A percentile compares a stretch with the other conserved stretches of the same genome.
These are phyloP conservation scores for Polypterus bichir DNA, from an alignment of 2,113 vertebrate genomes.

Conservation along the genomic window DNA sequence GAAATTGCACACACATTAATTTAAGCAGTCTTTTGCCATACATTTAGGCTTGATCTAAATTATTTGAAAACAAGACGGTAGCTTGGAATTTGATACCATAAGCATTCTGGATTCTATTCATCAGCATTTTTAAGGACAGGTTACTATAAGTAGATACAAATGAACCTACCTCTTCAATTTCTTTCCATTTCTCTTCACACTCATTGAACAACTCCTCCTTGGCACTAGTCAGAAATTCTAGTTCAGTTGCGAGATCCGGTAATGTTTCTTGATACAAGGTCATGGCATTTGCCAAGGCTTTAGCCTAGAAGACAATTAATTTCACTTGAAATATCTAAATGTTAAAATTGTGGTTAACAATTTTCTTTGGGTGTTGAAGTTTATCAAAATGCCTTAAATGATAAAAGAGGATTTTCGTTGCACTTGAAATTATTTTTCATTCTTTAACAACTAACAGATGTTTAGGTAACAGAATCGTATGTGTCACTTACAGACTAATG, in stretches of 20 bases:
- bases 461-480: not conserved
- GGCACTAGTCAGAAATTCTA: not conserved
- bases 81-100: too few relatives aligned
- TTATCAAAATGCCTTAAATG: not conserved
- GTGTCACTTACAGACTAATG: too few relatives aligned
- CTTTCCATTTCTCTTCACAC: constrained; percentile 3
- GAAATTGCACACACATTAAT: too few relatives aligned
- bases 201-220: not conserved
- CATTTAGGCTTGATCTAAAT: too few relatives aligned
- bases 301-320: not conserved
- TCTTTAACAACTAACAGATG: not conserved
- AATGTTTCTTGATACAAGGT: not conserved
- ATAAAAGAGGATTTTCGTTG: not conserved
- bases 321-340: too few relatives aligned
- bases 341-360: not conserved
- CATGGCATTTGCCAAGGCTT: not conserved
- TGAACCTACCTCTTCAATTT: not conserved
- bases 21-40: too few relatives aligned
- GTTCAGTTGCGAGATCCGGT: not conserved
- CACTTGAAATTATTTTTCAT: not conserved
- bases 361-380: not conserved
- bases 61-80: too few relatives aligned
- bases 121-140: too few relatives aligned
- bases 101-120: too few relatives aligned
- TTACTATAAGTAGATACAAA: too few relatives aligned